Conservation (phyloP, 2,113 vertebrate genomes). For the Greenwoodochromis staneri region DNA sequence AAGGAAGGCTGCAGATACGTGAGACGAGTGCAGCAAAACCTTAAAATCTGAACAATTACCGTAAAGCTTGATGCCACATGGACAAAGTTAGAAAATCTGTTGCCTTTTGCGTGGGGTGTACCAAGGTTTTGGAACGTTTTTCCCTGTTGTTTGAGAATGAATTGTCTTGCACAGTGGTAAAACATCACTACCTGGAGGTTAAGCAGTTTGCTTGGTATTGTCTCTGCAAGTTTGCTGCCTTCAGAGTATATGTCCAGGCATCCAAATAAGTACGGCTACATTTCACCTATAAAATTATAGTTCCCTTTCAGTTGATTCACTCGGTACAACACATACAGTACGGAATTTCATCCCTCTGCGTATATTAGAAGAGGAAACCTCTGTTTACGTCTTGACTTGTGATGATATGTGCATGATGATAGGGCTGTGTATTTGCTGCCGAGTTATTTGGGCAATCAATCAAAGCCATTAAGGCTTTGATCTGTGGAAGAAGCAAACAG, state of each 20-base stretch:
- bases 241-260: neutral
- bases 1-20: neutral
- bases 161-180: neutral
- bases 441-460: neutral
- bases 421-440: neutral
- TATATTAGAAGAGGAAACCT: neutral
- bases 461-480: neutral
- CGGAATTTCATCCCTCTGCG: rapidly evolving
- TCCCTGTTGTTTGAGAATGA: neutral
- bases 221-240: neutral
- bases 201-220: neutral
- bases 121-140: neutral
- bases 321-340: neutral
- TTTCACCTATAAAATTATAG: neutral
- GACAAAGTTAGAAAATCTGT: neutral
- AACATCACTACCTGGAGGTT: neutral
- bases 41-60: neutral
- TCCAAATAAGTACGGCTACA: neutral
- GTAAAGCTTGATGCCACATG: neutral
- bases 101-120: neutral
- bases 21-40: neutral
- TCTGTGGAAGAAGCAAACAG: neutral
- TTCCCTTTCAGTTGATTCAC: neutral
- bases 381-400: neutral
- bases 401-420: neutral